phyloP scores from a whole-genome alignment of 2,113 vertebrate species.

The Mionectes macconnelli region DNA sequence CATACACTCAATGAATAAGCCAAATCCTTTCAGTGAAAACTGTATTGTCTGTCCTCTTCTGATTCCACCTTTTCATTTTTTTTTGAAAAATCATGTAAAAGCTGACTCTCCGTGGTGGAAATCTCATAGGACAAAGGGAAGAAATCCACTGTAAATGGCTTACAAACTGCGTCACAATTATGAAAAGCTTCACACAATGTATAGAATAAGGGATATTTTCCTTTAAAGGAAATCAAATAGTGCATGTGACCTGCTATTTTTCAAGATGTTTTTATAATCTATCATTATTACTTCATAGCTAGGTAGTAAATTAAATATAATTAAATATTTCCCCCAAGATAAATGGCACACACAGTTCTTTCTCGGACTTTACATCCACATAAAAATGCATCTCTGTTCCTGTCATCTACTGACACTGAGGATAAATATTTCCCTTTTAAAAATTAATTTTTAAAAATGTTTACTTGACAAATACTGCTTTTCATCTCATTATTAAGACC shows the following conservation, averaged over 20 bases:
- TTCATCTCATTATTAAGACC: background rate
- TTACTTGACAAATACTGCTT: background rate
- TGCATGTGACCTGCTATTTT: background rate
- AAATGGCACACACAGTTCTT: background rate
- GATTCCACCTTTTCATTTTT: background rate
- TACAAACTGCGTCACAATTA: background rate
- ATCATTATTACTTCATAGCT: background rate
- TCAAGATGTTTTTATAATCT: background rate
- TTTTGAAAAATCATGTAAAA: background rate
- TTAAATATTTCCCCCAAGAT: too few relatives aligned
- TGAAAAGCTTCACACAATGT: background rate
- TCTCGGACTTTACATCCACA: background rate
- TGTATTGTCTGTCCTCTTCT: background rate
- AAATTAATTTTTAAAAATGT: background rate
- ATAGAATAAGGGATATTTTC: background rate
- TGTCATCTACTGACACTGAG: background rate
- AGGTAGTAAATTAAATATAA: too few relatives aligned
- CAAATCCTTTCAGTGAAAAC: background rate
- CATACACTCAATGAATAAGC: background rate
- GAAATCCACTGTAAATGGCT: background rate
- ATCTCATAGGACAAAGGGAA: background rate
- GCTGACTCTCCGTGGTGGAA: background rate
- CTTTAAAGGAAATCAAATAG: background rate
- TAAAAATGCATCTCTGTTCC: background rate
- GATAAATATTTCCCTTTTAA: background rate